A percentile compares a stretch with the other conserved stretches of the same genome.
Evolutionary conservation across 2,888 invertebrate genomes (phyloP).

Genomic region (Aporophyla nigra): DNA sequence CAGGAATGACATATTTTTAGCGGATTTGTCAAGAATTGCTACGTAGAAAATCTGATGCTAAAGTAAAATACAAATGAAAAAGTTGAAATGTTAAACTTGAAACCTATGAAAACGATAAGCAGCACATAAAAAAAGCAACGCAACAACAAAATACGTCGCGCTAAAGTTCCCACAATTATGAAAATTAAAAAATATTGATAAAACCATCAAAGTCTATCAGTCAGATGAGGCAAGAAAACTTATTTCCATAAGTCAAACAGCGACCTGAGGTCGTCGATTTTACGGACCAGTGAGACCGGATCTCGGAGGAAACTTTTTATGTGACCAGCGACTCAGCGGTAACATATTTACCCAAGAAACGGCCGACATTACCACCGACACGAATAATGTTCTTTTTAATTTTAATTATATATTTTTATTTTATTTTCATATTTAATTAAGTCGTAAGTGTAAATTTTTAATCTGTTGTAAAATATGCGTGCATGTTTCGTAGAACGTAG

Average conservation of each 20-base stretch:
- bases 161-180: constrained; percentile 63
- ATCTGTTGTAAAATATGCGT: constrained; percentile 10
- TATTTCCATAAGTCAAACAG: constrained; percentile 90
- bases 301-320: constrained; percentile 87
- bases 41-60: not conserved
- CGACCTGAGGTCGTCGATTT: constrained; percentile 88
- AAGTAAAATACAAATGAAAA: not conserved
- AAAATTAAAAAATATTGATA: constrained; percentile 70
- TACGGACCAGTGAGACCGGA: constrained; percentile 88
- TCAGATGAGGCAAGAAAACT: constrained; percentile 84
- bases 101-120: not conserved
- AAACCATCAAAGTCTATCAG: constrained; percentile 77
- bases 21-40: not conserved
- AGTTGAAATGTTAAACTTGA: constrained; percentile 7
- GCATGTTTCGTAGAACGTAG: not conserved
- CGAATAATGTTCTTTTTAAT: constrained; percentile 68
- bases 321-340: constrained; percentile 81
- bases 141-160: constrained; percentile 20
- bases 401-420: constrained; percentile 65
- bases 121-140: constrained; percentile 12
- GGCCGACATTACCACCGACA: constrained; percentile 59
- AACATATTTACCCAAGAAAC: constrained; percentile 85
- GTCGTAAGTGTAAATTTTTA: constrained; percentile 24
- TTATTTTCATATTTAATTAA: constrained; percentile 33
- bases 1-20: not conserved